Conservation (phyloP, 1,140 invertebrate genomes). For the Sycophila sp. region DNA sequence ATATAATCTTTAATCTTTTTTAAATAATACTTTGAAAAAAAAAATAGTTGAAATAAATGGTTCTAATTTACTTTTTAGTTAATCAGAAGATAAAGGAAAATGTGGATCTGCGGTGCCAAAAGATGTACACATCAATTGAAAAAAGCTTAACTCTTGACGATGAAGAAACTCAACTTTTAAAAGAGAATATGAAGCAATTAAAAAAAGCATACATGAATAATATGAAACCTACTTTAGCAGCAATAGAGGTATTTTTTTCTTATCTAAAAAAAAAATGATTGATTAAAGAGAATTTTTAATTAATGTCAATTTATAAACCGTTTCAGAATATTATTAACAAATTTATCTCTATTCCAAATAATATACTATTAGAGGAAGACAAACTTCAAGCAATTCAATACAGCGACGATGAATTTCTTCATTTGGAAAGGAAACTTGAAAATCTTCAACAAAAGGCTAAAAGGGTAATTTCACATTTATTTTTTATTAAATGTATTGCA, state of each 20-base stretch:
- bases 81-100: constrained; percentile 44
- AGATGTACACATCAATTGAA: constrained; percentile 45
- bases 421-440: constrained; percentile 43
- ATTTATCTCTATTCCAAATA: constrained; percentile 48
- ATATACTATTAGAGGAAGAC: constrained; percentile 55
- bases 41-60: not conserved
- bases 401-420: constrained; percentile 45
- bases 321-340: constrained; percentile 49
- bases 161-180: constrained; percentile 32
- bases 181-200: constrained; percentile 44
- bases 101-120: constrained; percentile 44
- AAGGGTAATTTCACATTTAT: constrained; percentile 42
- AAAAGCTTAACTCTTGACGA: constrained; percentile 41
- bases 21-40: not conserved
- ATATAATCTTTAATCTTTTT: not conserved
- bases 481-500: too few species aligned
- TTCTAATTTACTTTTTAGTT: constrained; percentile 43
- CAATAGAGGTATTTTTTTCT: constrained; percentile 50
- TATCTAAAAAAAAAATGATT: not conserved
- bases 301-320: not conserved
- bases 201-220: constrained; percentile 42
- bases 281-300: not conserved
- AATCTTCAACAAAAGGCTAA: constrained; percentile 49
- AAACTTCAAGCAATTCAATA: constrained; percentile 51
- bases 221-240: constrained; percentile 42